Evolutionary conservation across 2,888 invertebrate species (phyloP), one percentile per base, ranked within the genome.

Genomic region (Ormyrus nitidulus): DNA sequence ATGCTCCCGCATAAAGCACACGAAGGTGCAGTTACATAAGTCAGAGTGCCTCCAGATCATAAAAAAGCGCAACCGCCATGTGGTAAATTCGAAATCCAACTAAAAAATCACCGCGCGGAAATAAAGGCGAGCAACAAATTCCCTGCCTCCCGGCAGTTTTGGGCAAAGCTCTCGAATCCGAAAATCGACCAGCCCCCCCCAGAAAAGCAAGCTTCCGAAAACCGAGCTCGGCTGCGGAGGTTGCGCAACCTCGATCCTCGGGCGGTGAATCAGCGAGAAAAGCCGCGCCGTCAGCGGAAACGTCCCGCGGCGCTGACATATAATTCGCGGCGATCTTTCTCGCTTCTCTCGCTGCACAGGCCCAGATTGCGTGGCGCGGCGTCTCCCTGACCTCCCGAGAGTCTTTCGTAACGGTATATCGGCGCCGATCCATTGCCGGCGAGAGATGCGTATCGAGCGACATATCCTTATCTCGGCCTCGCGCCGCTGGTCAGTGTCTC

Each of bases 31-130:
- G 62, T 74, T 69, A 74, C 68, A 54, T 69, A 54, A 73, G 13
- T n/a, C 44, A 65, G 68, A 78, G 73, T 78, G 68, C 68, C 68
- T 66, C 78, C 68, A 49, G 72, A 72, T 78, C 62, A 78, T 78
- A 78, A 72, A 73, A 58, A 19, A 34, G 34, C 34, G 46, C 65
- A 51, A 69, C 56, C 53, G 58, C 59, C 61, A 44, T 13, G 51
- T 13, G 19, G 71, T 72, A 66, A 77, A 59, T 77, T 46, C 54
- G 51, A 51, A 66, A 34, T 34, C 34, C 34, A 4, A 34, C 34
- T 4, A 4, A 34, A 34, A 34, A 34, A 34, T 34, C 34, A 34
- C 34, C 34, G 34, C 34, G 34, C 34, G 4, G 34, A 34, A 34
- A 34, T 3, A 34, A 34, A 34, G 34, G 34, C 34, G 34, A 34